Evolutionary conservation across 2,888 invertebrate species (phyloP).

Genomic region (Coremacera marginata): DNA sequence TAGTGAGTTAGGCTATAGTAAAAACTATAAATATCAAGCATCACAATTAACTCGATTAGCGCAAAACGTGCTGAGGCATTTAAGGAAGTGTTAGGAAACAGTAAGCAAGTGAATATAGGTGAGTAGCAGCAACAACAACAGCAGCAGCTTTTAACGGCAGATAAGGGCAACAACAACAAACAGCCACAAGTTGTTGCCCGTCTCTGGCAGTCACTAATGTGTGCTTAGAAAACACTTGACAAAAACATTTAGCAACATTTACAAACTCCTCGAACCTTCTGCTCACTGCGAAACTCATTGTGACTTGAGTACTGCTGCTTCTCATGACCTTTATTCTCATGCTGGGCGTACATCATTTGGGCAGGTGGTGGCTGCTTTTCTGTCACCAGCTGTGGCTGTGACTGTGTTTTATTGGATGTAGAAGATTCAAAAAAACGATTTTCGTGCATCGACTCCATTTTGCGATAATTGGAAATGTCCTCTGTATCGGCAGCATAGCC

Average conservation of each 20-base stretch:
- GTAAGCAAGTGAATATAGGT: neutral
- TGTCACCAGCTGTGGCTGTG: constrained; percentile 14
- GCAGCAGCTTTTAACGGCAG: constrained; percentile 26
- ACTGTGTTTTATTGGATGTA: constrained; percentile 47
- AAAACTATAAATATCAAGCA: no score
- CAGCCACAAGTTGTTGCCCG: no score
- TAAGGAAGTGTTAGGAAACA: neutral
- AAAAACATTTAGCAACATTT: constrained; percentile 44
- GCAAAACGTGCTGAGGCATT: neutral
- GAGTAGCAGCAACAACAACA: constrained; percentile 39
- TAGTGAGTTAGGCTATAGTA: no score
- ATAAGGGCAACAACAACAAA: neutral
- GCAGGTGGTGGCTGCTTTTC: constrained; percentile 48
- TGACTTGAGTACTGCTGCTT: constrained; percentile 47
- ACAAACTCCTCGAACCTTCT: constrained; percentile 63
- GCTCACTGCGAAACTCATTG: constrained; percentile 58
- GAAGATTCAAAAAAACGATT: constrained; percentile 59
- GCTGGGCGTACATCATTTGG: constrained; percentile 52
- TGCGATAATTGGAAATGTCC: constrained; percentile 70
- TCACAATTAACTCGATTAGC: neutral
- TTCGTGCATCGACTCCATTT: constrained; percentile 60
- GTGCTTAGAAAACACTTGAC: neutral
- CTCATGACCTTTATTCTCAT: constrained; percentile 51
- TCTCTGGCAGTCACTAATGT: constrained; percentile 9
- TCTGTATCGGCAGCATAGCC: constrained; percentile 82